Percentiles rank a stretch among this genome's conserved stretches.
These are phyloP conservation scores for Drosophila paramelanica DNA, from an alignment of 2,888 invertebrate genomes.

Conservation along the genomic window DNA sequence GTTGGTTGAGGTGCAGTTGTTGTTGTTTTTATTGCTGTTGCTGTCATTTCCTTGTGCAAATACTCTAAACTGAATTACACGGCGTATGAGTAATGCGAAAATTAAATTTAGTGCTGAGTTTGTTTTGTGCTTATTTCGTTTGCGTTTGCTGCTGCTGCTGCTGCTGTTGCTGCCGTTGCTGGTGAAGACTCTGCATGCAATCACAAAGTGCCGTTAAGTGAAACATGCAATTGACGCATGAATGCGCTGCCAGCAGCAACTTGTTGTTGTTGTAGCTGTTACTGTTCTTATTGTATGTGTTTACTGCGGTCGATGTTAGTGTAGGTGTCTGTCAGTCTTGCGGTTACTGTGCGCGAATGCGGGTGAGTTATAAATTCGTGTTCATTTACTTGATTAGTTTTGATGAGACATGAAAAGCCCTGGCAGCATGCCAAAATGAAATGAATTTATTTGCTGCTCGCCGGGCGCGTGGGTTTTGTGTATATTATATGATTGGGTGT, in stretches of 20 bases:
- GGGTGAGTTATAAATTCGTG: slow-evolving; percentile 67
- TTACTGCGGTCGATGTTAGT: slow-evolving; percentile 22
- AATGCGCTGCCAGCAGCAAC: slow-evolving; percentile 65
- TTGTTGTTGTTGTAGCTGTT: slow-evolving; percentile 43
- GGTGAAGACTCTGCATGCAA: slow-evolving; percentile 67
- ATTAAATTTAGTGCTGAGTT: slow-evolving; percentile 81
- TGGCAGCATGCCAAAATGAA: slow-evolving; percentile 71
- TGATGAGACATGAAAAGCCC: slow-evolving; percentile 78
- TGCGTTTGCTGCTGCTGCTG: slow-evolving; percentile 28
- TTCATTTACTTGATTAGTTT: slow-evolving; percentile 81
- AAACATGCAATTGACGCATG: slow-evolving; percentile 81
- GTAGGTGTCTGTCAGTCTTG: slow-evolving; percentile 66
- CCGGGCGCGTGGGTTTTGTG: slow-evolving; percentile 5
- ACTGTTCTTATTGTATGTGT: slow-evolving; percentile 21
- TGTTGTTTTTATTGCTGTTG: slow-evolving; percentile 34
- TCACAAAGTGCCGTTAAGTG: slow-evolving; percentile 80
- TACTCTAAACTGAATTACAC: slow-evolving; percentile 82
- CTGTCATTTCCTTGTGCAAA: slow-evolving; percentile 83
- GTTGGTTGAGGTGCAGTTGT: slow-evolving; percentile 31
- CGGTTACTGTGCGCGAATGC: slow-evolving; percentile 55
- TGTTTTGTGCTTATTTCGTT: slow-evolving; percentile 74
- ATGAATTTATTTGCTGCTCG: slow-evolving; percentile 60
- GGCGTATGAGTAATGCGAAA: slow-evolving; percentile 81
- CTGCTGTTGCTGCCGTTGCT: slow-evolving; percentile 16
- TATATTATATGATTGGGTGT: slow-evolving; percentile 20